Percentiles rank a stretch among this genome's conserved stretches.
Conservation (phyloP, 2,888 invertebrate species). For the Limenitis camilla region DNA sequence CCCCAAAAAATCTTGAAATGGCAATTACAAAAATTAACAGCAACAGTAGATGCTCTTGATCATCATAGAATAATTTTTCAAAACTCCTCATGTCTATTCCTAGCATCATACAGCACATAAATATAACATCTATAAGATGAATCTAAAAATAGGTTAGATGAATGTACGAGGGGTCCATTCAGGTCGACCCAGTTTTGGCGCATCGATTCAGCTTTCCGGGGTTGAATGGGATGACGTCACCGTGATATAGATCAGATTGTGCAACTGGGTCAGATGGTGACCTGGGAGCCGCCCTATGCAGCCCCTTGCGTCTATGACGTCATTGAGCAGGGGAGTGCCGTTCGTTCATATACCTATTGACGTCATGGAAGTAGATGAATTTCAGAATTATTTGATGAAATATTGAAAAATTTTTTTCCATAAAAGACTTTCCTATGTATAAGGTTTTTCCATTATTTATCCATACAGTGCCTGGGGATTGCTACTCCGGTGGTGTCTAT, state of each 20-base stretch:
- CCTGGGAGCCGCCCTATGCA: constrained; percentile 35
- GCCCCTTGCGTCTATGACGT: constrained; percentile 20
- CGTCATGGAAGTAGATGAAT: too few relatives aligned
- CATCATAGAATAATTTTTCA: too few relatives aligned
- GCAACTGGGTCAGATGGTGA: constrained; percentile 56
- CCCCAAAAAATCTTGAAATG: too few relatives aligned
- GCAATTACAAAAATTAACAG: too few relatives aligned
- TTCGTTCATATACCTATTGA: neutral
- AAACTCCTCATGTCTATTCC: too few relatives aligned
- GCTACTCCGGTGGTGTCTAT: too few relatives aligned
- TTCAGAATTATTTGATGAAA: too few relatives aligned
- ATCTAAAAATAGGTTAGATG: constrained; percentile 57
- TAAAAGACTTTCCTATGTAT: too few relatives aligned
- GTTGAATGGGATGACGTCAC: constrained; percentile 71
- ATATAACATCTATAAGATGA: constrained; percentile 31
- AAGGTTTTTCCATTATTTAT: too few relatives aligned
- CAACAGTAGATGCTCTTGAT: too few relatives aligned
- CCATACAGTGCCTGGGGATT: too few relatives aligned
- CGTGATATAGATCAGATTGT: constrained; percentile 59
- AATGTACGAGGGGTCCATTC: constrained; percentile 62
- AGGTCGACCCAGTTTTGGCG: constrained; percentile 59
- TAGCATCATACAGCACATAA: constrained; percentile 15
- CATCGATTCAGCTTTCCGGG: constrained; percentile 64
- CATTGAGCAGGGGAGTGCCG: constrained; percentile 18
- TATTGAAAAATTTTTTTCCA: too few relatives aligned